These are phyloP conservation scores for Tragelaphus imberbis DNA, from an alignment of 2,113 vertebrate genomes.

Conservation along the genomic window DNA sequence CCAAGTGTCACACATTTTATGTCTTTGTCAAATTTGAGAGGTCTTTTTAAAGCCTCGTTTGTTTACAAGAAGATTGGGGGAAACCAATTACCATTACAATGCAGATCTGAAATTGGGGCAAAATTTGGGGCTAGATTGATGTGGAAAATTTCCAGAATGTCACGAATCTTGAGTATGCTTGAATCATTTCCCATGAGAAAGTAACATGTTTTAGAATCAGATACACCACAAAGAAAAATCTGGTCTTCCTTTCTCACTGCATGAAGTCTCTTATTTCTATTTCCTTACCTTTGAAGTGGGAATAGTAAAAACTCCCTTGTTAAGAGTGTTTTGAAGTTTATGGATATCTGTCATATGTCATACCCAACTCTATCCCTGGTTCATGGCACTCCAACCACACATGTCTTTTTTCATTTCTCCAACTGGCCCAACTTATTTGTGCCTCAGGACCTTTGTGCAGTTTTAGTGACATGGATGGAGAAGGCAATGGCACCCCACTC, in stretches of 20 bases:
- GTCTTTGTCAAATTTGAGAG: not conserved
- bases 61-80: not conserved
- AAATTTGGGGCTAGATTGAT: not conserved
- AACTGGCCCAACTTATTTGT: not conserved
- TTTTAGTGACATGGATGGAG: not conserved
- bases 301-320: not conserved
- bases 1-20: not conserved
- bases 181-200: not conserved
- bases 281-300: slow-evolving; percentile 9
- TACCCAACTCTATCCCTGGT: not conserved
- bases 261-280: not conserved
- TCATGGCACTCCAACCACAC: not conserved
- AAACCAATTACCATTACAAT: not conserved
- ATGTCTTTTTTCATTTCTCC: not conserved
- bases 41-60: not conserved
- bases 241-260: slow-evolving; percentile 24
- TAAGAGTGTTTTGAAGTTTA: not conserved
- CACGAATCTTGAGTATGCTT: not conserved
- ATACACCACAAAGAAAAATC: not conserved
- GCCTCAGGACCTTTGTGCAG: not conserved
- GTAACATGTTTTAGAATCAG: not conserved
- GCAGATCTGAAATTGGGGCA: not conserved
- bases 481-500: no score
- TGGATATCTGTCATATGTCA: not conserved
- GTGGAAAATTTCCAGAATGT: not conserved